A percentile compares a stretch with the other conserved stretches of the same genome.
Evolutionary conservation across 2,113 vertebrate genomes (phyloP).

Genomic region (Aramus guarauna): DNA sequence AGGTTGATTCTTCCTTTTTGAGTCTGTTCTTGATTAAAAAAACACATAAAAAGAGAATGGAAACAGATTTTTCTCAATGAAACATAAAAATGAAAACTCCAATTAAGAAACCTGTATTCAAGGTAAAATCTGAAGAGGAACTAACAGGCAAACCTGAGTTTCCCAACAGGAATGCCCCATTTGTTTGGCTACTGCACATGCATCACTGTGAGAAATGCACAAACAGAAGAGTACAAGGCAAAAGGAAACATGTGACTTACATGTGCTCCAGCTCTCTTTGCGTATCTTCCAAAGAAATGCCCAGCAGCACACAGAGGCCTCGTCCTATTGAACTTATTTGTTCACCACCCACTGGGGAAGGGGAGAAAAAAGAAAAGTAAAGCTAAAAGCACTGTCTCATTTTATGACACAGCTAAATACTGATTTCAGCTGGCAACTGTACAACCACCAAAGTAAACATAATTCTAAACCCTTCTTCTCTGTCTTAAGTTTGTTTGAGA

Average conservation of each 20-base stretch:
- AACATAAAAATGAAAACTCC: not conserved
- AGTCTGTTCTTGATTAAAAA: not conserved
- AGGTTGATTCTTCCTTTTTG: not conserved
- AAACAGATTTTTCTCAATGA: not conserved
- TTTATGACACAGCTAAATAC: not conserved
- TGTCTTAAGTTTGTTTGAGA: not conserved
- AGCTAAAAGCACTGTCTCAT: not conserved
- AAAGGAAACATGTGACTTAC: slow-evolving; percentile 75
- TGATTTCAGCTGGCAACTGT: not conserved
- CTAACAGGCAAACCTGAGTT: not conserved
- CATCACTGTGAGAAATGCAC: not conserved
- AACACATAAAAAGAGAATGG: not conserved
- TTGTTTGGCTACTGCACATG: not conserved
- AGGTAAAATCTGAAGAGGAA: not conserved
- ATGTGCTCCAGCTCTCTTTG: slow-evolving; percentile 93
- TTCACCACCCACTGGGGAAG: slow-evolving; percentile 84
- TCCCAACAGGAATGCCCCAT: not conserved
- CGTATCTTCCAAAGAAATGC: slow-evolving; percentile 91
- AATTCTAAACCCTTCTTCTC: not conserved
- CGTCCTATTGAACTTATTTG: slow-evolving; percentile 91
- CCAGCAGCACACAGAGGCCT: slow-evolving; percentile 92
- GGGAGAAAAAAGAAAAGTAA: not conserved
- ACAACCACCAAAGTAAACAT: not conserved
- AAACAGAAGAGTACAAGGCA: not conserved
- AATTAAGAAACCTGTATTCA: not conserved